A percentile compares a stretch with the other conserved stretches of the same genome.
Conservation (phyloP, 2,113 vertebrate species). For the Oophaga pumilio region DNA sequence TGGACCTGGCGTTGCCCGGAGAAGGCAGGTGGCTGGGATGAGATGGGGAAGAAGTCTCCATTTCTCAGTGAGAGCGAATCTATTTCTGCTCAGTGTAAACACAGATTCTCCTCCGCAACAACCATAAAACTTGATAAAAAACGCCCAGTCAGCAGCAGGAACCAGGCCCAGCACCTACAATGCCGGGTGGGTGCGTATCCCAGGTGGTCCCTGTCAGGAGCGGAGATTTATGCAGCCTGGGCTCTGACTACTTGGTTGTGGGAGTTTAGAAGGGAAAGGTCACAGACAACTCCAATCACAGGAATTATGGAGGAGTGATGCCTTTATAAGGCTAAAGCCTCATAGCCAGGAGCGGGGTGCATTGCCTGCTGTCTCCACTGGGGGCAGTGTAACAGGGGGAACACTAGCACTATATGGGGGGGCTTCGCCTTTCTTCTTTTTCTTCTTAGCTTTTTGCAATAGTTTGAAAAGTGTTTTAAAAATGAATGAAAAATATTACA, state of each 20-base stretch:
- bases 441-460: neutral
- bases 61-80: conserved; percentile 27
- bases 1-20: neutral
- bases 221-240: conserved; percentile 69
- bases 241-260: conserved; percentile 73
- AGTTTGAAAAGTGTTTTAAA: too few relatives aligned
- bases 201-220: conserved; percentile 72
- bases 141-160: conserved; percentile 65
- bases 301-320: conserved; percentile 68
- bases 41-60: neutral
- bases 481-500: too few relatives aligned
- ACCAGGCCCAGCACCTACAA: conserved; percentile 59
- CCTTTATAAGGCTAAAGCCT: conserved; percentile 61
- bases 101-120: conserved; percentile 60
- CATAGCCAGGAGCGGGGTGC: neutral
- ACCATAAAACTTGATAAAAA: conserved; percentile 61
- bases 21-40: conserved; percentile 3
- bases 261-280: conserved; percentile 69
- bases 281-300: conserved; percentile 69
- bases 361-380: neutral
- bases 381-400: neutral
- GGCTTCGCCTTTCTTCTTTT: neutral
- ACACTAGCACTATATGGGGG: neutral
- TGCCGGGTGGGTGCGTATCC: conserved; percentile 60
- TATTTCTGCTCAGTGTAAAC: conserved; percentile 62